Evolutionary conservation across 2,888 invertebrate genomes (phyloP), one percentile per base, ranked within the genome.

Genomic region (Lithophane semibrunnea): DNA sequence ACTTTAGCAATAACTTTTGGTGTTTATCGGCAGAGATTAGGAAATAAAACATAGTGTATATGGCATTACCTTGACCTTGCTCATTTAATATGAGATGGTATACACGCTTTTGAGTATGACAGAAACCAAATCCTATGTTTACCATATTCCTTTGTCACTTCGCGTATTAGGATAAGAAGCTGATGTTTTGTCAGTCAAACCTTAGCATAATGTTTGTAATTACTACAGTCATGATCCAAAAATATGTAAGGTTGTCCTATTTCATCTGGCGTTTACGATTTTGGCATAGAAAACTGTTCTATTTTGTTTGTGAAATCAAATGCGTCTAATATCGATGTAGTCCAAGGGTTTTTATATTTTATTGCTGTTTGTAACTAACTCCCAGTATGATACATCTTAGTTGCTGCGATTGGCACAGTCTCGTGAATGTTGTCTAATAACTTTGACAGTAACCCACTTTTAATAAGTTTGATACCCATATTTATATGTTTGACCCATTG

Each of bases 1-100:
- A 75, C 29, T 83, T 75, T 60, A 80, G 80, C 68, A 56, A 70
- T 78, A 80, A 78, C 5, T 72, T 76, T 77, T 49, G 61, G 75
- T 76, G 69, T 76, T 75, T 73, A 84, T 64, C 75, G 47, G 60
- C 61, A 49, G 21, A n/a, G 42, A 37, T 86, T 65, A 61, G 47
- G 66, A 71, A 68, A 75, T 86, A 76, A 82, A 77, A 56, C 21
- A 24, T 52, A 18, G 29, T 67, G 16, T 56, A n/a, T 83, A 73
- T 66, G 56, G n/a, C 56, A 12, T 61, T 49, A 37, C 70, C 49
- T 80, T 68, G 80, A 52, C 67, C 13, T 58, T 49, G 58, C n/a
- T 61, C n/a, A 69, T 2, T 37, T 37, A 69, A 56, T 78, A 54
- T 73, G 13, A 66, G 29, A n/a, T 12, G 24, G 13, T 2, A 44